Evolutionary conservation across 2,888 invertebrate species (phyloP).

Genomic region (Marronus borbonicus): DNA sequence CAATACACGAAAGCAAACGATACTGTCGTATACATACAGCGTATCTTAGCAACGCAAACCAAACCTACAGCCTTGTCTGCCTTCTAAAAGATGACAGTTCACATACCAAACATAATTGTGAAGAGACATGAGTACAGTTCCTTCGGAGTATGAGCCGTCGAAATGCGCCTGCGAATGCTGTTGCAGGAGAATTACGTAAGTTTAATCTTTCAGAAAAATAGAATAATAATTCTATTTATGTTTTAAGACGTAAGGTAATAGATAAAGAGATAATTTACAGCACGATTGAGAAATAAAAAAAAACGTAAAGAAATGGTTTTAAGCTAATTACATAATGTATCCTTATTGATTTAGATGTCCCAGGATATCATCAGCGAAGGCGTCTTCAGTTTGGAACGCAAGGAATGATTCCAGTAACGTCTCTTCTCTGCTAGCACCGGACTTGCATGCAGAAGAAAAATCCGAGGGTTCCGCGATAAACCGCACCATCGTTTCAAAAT

Average conservation of each 20-base stretch:
- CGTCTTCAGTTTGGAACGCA: slow-evolving; percentile 28
- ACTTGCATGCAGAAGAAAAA: slow-evolving; percentile 4
- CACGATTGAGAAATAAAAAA: too few species aligned
- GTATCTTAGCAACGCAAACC: too few species aligned
- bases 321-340: too few species aligned
- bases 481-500: slow-evolving; percentile 1
- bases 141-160: neutral
- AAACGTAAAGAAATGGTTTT: too few species aligned
- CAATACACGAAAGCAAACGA: too few species aligned
- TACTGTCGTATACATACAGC: too few species aligned
- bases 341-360: neutral
- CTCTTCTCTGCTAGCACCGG: slow-evolving; percentile 46
- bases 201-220: neutral
- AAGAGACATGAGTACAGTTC: neutral
- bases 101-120: neutral
- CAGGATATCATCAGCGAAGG: slow-evolving; percentile 21
- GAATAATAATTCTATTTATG: too few species aligned
- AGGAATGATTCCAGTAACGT: slow-evolving; percentile 47
- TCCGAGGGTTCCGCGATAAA: neutral
- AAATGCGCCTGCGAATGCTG: slow-evolving; percentile 12
- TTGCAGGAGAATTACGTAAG: slow-evolving; percentile 7
- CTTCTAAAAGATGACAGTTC: slow-evolving; percentile 1
- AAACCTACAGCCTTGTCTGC: too few species aligned
- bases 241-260: too few species aligned
- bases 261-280: too few species aligned